phyloP scores from a whole-genome alignment of 2,113 vertebrate genomes.

The Corvus moneduloides region DNA sequence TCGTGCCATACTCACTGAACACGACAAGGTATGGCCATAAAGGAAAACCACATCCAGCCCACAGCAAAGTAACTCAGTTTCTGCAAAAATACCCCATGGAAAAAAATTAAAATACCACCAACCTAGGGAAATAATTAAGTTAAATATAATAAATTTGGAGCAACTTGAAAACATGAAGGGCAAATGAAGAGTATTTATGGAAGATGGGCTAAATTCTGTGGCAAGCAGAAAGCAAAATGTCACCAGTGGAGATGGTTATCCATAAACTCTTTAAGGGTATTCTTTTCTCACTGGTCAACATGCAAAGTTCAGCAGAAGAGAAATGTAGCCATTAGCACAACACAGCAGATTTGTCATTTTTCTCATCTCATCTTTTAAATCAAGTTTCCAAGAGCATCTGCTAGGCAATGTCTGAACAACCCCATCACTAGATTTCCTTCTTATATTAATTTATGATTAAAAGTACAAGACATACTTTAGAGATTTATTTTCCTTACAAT shows the following conservation, averaged over 20 bases:
- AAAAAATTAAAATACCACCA: not conserved
- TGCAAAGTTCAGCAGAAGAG: not conserved
- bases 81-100: not conserved
- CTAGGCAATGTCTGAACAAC: not conserved
- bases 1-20: not conserved
- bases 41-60: not conserved
- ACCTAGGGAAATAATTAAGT: not conserved
- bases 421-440: not conserved
- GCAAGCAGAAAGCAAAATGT: not conserved
- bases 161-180: not conserved
- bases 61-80: not conserved
- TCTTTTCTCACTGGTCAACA: not conserved
- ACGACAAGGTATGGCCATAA: fast-evolving
- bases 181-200: not conserved
- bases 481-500: not conserved
- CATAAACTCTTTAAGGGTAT: not conserved
- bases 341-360: not conserved
- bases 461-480: not conserved
- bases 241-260: not conserved
- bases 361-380: not conserved
- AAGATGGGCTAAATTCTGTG: not conserved
- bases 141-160: not conserved
- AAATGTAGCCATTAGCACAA: not conserved
- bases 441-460: not conserved
- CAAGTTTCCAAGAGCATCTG: not conserved